Evolutionary conservation across 2,797 vertebrate genomes (phyloP), one percentile per base, ranked within the genome.

Genomic region (Rhinatrema bivittatum): DNA sequence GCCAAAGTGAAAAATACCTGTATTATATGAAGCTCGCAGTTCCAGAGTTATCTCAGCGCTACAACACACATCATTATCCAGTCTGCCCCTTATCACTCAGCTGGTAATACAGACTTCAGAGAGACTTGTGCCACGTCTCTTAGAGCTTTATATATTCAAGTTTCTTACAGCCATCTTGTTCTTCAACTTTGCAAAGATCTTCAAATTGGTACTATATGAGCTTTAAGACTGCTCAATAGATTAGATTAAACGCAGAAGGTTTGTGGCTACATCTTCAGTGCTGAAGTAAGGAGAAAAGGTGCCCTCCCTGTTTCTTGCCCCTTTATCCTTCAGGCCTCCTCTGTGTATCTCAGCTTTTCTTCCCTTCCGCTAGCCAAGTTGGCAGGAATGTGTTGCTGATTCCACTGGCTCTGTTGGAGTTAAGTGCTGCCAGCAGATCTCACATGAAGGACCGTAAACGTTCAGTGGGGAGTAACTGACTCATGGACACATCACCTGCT

Each of bases 1-100:
- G 85, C 78, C 84, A 86, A 74, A 83, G 82, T 87, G 85, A 87
- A 82, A 84, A 85, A 86, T 87, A 80, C 76, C 79, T 76, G 73
- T 79, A 81, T 84, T 83, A 81, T 81, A 78, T 78, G 72, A 78
- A 74, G 56, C 76, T 75, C 66, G 68, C 78, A 65, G 72, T 70
- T 73, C 62, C 64, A 53, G 62, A 74, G 76, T 82, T 87, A 87
- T 87, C 85, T 83, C 72, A 20, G 71, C 78, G 62, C 62, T 72
- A 65, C 79, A 81, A 82, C 55, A 66, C 75, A 68, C 76, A 73
- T 79, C 75, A 78, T 84, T 84, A 82, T 79, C 82, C 76, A 23
- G 40, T 51, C 76, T 72, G 69, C 73, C 67, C 77, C 80, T 87
- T 84, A 85, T 85, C 84, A 82, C 76, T 79, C 70, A 72, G 72